Evolutionary conservation across 2,113 vertebrate species (phyloP).

Genomic region (Grammomys surdaster): DNA sequence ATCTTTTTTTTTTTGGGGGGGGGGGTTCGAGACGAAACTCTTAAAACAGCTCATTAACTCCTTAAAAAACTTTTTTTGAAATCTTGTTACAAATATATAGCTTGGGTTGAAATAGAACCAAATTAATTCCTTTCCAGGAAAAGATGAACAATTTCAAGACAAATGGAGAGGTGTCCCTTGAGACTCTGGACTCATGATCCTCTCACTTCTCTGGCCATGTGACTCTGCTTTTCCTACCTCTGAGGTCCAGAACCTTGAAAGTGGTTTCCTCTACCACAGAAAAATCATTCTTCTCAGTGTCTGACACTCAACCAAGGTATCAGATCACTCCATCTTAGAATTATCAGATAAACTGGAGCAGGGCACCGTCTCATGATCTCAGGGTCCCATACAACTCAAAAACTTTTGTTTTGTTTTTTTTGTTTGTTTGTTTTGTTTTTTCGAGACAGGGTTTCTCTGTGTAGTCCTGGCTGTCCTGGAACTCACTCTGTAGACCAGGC

Average conservation of each 20-base stretch:
- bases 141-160: neutral
- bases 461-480: no score
- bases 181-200: neutral
- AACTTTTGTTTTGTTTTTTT: no score
- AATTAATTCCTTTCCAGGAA: neutral
- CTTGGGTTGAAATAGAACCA: neutral
- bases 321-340: slow-evolving; percentile 17
- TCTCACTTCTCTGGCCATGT: neutral
- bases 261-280: neutral
- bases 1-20: neutral
- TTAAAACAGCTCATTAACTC: neutral
- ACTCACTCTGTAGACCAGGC: no score
- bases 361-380: neutral
- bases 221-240: neutral
- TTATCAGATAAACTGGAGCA: neutral
- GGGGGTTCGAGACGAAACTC: no score
- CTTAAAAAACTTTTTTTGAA: neutral
- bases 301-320: neutral
- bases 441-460: no score
- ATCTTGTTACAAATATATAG: neutral
- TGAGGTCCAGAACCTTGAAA: slow-evolving; percentile 21
- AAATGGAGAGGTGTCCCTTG: neutral
- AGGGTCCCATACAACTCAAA: no score
- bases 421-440: no score
- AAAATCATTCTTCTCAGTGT: neutral